Conservation (phyloP, 2,888 invertebrate genomes). For the Megalurothrips usitatus region DNA sequence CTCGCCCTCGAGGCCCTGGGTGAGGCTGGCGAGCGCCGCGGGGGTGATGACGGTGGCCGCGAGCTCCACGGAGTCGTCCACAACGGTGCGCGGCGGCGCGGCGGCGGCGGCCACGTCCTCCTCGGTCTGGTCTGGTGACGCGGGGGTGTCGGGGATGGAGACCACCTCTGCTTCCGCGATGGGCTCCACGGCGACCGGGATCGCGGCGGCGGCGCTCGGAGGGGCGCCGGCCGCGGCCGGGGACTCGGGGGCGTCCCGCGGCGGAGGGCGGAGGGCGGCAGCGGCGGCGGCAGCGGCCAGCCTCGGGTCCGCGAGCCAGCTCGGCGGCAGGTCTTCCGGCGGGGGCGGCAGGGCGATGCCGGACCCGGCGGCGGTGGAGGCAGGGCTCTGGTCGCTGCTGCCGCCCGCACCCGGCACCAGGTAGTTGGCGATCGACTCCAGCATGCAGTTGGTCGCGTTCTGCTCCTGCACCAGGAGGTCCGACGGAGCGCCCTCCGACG, state of each 20-base stretch:
- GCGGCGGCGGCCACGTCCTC: neutral
- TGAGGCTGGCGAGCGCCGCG: neutral
- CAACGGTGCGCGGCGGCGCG: neutral
- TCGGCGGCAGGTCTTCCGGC: neutral
- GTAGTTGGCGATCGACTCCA: slow-evolving; percentile 35
- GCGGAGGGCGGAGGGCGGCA: neutral
- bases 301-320: neutral
- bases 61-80: neutral
- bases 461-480: slow-evolving; percentile 7
- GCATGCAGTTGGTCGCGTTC: slow-evolving; percentile 32
- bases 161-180: neutral
- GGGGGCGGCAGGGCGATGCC: neutral
- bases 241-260: neutral
- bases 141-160: slow-evolving; percentile 1
- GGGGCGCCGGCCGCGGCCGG: neutral
- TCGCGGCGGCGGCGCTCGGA: neutral
- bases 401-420: slow-evolving; percentile 35
- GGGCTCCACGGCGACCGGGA: neutral
- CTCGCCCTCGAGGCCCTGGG: neutral
- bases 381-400: slow-evolving; percentile 37
- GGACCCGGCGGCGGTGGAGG: neutral
- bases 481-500: slow-evolving; percentile 29
- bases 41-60: neutral
- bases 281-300: neutral
- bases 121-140: neutral